These are phyloP conservation scores for Hoplodrina blanda DNA, from an alignment of 2,888 invertebrate genomes.

Conservation along the genomic window DNA sequence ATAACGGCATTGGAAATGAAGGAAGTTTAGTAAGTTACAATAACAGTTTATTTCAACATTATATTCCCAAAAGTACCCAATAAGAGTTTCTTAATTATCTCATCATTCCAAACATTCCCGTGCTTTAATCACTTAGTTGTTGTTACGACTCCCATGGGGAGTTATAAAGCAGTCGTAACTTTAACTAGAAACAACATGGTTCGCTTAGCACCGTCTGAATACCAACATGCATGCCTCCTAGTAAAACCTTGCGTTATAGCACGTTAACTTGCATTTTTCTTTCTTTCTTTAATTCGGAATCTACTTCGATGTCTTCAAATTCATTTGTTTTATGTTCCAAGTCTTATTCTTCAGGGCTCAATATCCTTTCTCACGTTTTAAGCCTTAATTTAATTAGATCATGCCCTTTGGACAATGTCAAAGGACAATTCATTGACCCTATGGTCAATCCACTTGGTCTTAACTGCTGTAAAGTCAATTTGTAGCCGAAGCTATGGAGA, in stretches of 20 bases:
- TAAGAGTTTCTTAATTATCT: constrained; percentile 38
- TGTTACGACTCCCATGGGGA: constrained; percentile 43
- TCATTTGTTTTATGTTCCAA: constrained; percentile 18
- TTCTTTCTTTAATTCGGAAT: constrained; percentile 5
- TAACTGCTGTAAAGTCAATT: constrained; percentile 54
- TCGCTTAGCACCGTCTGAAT: background rate
- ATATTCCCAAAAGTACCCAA: constrained; percentile 10
- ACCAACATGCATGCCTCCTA: constrained; percentile 9
- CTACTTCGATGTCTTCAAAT: constrained; percentile 1
- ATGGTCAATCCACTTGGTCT: constrained; percentile 48
- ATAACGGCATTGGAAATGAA: background rate
- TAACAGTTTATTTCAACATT: constrained; percentile 10
- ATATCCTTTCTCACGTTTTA: constrained; percentile 53
- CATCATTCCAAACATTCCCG: constrained; percentile 12
- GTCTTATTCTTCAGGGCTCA: constrained; percentile 11
- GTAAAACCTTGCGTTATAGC: constrained; percentile 6
- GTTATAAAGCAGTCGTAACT: constrained; percentile 29
- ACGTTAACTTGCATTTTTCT: background rate
- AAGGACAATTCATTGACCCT: constrained; percentile 59
- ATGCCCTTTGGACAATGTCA: constrained; percentile 58
- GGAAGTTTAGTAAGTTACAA: background rate
- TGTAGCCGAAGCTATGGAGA: constrained; percentile 49
- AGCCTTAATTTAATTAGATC: constrained; percentile 58
- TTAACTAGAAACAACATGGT: constrained; percentile 32
- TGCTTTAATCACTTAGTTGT: constrained; percentile 51